These are phyloP conservation scores for Semaprochilodus insignis DNA, from an alignment of 2,797 vertebrate genomes.

Conservation along the genomic window DNA sequence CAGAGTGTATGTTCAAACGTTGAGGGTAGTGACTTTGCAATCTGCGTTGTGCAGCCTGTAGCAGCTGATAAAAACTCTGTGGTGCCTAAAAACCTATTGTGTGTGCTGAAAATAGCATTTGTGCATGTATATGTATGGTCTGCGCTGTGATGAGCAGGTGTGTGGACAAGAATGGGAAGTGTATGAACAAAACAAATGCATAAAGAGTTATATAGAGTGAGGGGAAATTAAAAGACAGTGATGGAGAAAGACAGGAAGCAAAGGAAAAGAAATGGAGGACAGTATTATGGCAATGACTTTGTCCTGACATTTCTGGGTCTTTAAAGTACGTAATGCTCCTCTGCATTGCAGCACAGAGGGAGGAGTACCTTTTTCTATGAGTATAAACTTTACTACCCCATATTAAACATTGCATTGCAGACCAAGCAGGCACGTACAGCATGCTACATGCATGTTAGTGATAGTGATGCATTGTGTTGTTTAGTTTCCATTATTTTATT, in stretches of 20 bases:
- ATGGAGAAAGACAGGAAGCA: conserved; percentile 14
- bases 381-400: neutral
- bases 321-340: conserved; percentile 39
- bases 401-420: neutral
- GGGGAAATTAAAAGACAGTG: neutral
- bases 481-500: too few relatives aligned
- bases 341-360: conserved; percentile 48
- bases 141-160: neutral
- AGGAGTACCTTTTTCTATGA: conserved; percentile 27
- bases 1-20: neutral
- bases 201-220: neutral
- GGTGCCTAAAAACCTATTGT: neutral
- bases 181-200: neutral
- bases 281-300: conserved; percentile 51
- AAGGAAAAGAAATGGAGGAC: conserved; percentile 21
- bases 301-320: conserved; percentile 58
- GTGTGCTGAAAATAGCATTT: neutral
- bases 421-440: neutral
- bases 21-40: neutral
- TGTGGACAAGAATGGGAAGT: neutral
- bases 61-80: neutral
- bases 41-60: neutral
- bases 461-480: neutral
- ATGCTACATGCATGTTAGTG: neutral
- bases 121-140: neutral